Evolutionary conservation across 1,140 invertebrate species (phyloP).

Genomic region (Tetramorium simillimum): DNA sequence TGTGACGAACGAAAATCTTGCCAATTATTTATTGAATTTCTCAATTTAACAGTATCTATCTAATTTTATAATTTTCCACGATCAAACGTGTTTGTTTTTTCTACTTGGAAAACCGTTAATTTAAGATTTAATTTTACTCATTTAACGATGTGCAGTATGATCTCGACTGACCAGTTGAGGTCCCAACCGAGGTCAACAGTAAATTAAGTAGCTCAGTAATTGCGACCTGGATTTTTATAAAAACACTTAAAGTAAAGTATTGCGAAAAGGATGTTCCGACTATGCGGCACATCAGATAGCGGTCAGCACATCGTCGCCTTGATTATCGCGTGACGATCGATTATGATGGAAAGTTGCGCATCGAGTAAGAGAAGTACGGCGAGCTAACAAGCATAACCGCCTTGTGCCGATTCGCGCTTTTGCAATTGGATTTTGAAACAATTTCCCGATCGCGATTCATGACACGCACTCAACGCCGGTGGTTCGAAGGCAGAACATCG

Average conservation of each 20-base stretch:
- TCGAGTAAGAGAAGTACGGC: background rate
- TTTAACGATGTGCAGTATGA: background rate
- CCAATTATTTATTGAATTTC: background rate
- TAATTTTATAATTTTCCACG: background rate
- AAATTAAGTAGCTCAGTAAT: constrained; percentile 8
- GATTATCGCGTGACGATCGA: constrained; percentile 52
- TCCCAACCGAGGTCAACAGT: background rate
- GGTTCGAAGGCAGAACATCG: background rate
- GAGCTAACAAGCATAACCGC: constrained; percentile 71
- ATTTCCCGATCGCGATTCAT: constrained; percentile 69
- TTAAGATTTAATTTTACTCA: background rate
- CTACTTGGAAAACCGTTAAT: background rate
- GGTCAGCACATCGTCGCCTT: constrained; percentile 11
- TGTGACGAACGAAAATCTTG: background rate
- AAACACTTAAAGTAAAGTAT: background rate
- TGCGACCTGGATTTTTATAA: background rate
- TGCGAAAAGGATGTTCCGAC: constrained; percentile 30
- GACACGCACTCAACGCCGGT: constrained; percentile 58
- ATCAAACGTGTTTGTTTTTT: background rate
- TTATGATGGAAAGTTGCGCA: constrained; percentile 58
- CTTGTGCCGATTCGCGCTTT: constrained; percentile 71
- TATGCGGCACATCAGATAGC: constrained; percentile 32
- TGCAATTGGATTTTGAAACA: constrained; percentile 70
- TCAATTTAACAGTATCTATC: background rate
- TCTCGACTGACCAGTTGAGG: background rate